Percentiles rank a stretch among this genome's conserved stretches.
These are phyloP conservation scores for Drosophila nigromelanica DNA, from an alignment of 1,140 invertebrate species.

Conservation along the genomic window DNA sequence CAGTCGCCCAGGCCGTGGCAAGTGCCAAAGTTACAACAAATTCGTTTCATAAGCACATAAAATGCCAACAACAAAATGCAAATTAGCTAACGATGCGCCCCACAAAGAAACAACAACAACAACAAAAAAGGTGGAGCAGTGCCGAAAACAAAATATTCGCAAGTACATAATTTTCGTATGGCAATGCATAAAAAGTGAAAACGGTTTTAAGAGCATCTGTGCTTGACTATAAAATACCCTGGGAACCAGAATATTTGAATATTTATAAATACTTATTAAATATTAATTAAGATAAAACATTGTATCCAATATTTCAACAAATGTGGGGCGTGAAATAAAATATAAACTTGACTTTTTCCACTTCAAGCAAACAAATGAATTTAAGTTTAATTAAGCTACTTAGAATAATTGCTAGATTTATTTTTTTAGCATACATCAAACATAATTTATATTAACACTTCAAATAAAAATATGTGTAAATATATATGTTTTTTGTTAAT, in stretches of 20 bases:
- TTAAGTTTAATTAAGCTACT: no score
- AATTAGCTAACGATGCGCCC: slow-evolving; percentile 62
- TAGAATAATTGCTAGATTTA: no score
- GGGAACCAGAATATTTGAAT: no score
- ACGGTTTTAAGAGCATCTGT: neutral
- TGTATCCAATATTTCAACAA: no score
- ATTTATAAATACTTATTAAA: no score
- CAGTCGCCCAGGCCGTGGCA: slow-evolving; percentile 52
- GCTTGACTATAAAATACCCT: slow-evolving; percentile 4
- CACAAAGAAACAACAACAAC: slow-evolving; percentile 5
- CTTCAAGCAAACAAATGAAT: no score
- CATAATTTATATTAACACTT: neutral
- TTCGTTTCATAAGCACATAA: slow-evolving; percentile 78
- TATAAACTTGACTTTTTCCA: no score
- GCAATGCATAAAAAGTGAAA: slow-evolving; percentile 33
- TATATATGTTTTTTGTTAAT: neutral
- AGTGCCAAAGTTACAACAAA: slow-evolving; percentile 61
- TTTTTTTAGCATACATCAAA: neutral
- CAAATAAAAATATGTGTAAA: neutral
- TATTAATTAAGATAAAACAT: no score
- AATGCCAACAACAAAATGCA: slow-evolving; percentile 71
- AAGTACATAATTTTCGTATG: slow-evolving; percentile 58
- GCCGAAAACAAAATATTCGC: slow-evolving; percentile 42
- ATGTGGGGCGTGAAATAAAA: no score
- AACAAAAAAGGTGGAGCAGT: slow-evolving; percentile 63